phyloP scores from a whole-genome alignment of 53 echinoderm and acorn worm species.

The Zoroaster sp. region DNA sequence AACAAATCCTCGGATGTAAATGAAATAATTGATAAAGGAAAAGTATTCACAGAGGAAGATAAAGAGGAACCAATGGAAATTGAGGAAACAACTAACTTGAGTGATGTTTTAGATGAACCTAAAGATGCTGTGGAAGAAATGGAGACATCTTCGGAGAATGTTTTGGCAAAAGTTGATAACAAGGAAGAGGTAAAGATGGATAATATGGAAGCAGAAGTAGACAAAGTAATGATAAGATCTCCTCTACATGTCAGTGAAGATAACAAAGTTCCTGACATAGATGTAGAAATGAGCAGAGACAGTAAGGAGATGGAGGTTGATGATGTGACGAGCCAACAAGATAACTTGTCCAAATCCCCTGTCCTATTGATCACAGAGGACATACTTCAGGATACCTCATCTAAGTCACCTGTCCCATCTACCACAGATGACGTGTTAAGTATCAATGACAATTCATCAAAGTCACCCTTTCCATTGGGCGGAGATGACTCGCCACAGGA shows the following conservation, averaged over 20 bases:
- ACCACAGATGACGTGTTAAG: neutral
- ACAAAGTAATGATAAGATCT: too few relatives aligned
- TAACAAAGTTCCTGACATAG: neutral
- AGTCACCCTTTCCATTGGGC: neutral
- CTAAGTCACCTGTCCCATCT: slow-evolving; percentile 5
- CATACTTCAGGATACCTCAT: neutral
- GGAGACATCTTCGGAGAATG: neutral
- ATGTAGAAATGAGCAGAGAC: neutral
- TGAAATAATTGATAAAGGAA: neutral
- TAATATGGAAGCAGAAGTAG: neutral
- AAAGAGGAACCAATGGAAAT: slow-evolving; percentile 13
- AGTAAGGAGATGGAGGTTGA: neutral
- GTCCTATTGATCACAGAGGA: neutral
- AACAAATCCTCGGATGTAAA: neutral
- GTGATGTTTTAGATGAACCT: neutral
- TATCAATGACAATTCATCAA: neutral
- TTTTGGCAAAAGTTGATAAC: neutral
- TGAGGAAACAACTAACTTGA: neutral
- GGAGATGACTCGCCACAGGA: neutral
- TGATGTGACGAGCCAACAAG: neutral
- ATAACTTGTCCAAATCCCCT: slow-evolving; percentile 7
- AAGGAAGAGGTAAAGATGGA: neutral
- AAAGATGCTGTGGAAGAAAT: neutral
- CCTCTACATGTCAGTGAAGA: neutral
- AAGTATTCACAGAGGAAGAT: neutral